Percentiles rank a stretch among this genome's conserved stretches.
Evolutionary conservation across 1,140 invertebrate genomes (phyloP).

Genomic region (Dinoponera quadriceps): DNA sequence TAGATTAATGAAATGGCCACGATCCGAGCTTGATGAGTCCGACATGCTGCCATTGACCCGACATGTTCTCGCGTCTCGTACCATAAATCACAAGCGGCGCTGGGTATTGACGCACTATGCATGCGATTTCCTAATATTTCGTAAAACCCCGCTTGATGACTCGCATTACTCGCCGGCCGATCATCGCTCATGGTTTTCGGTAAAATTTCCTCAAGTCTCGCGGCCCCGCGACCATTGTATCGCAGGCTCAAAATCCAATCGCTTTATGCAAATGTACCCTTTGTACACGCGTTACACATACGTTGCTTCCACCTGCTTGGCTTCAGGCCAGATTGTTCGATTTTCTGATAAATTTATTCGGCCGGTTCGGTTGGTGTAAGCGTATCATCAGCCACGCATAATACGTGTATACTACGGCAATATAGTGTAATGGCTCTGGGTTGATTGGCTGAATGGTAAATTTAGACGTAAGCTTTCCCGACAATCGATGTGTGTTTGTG

Average conservation of each 20-base stretch:
- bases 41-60: constrained; percentile 59
- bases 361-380: not conserved
- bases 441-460: constrained; percentile 14
- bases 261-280: constrained; percentile 6
- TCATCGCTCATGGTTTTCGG: constrained; percentile 24
- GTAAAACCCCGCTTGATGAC: constrained; percentile 46
- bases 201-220: constrained; percentile 34
- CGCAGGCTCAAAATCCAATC: constrained; percentile 17
- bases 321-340: constrained; percentile 21
- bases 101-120: constrained; percentile 40
- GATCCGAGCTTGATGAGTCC: constrained; percentile 57
- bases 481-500: not conserved
- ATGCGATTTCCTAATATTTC: constrained; percentile 55
- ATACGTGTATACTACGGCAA: not conserved
- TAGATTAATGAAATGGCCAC: constrained; percentile 61
- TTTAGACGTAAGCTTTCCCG: constrained; percentile 6
- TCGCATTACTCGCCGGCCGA: constrained; percentile 31
- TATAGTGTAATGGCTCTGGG: constrained; percentile 1
- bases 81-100: constrained; percentile 52
- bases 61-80: constrained; percentile 58
- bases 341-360: constrained; percentile 20
- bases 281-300: constrained; percentile 2
- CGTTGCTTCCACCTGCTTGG: constrained; percentile 4
- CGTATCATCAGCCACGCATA: constrained; percentile 21
- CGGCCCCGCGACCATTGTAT: not conserved